Evolutionary conservation across 1,140 invertebrate genomes (phyloP), one percentile per base, ranked within the genome.

Genomic region (Mercenaria mercenaria): DNA sequence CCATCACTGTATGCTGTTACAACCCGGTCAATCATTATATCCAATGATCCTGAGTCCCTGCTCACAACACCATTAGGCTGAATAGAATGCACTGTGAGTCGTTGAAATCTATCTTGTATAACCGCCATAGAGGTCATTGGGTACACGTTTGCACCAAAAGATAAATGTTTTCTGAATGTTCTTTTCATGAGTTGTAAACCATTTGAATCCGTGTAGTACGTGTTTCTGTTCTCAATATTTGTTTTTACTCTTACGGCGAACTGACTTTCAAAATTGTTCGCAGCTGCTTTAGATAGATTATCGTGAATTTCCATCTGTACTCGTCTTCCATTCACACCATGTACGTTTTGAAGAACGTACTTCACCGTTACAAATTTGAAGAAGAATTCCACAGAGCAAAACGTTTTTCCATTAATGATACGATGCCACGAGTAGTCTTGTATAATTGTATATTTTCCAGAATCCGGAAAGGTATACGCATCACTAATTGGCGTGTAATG

Each of bases 171-270:
- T 0, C 98, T 97, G 93, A 98, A 98, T 0, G 97, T 96, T 32
- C 98, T 96, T 92, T 79, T 59, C 41, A 90, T 72, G 41, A 89
- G 59, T 23, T 98, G 98, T 91, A 99, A 98, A 0, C 98, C 98
- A 94, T 99, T 99, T 84, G 98, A 97, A 96, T 99, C 99, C 0
- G 98, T 98, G 92, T 98, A 99, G 94, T 99, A 98, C 13, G 90
- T 90, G n/a, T 94, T 92, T 18, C 91, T 90, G 82, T 94, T 95
- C 11, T 99, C 88, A 97, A 96, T 89, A 91, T 98, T 97, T 0
- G 98, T 98, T 61, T 98, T 97, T 2, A 99, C 95, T 72, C 98
- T 96, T 98, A 99, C 99, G 11, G 97, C 97, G 15, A 99, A 95
- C 23, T 92, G 83, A 26, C 72, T 83, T 4, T 8, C 13, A 52